A percentile compares a stretch with the other conserved stretches of the same genome.
Conservation (phyloP, 1,140 invertebrate genomes). For the Rhopalosiphum maidis region DNA sequence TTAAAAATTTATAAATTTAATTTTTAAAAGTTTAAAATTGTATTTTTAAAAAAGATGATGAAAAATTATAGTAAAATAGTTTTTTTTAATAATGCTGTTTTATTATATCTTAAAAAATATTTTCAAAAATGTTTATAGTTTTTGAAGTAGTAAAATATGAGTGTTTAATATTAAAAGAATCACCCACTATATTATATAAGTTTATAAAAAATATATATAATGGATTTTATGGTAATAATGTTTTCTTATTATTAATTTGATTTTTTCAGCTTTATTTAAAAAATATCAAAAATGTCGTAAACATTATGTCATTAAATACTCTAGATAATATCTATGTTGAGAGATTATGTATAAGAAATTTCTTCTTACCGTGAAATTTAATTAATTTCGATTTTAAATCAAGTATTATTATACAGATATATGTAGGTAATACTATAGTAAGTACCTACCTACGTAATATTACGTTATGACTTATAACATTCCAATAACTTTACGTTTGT, state of each 20-base stretch:
- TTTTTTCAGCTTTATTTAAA: background rate
- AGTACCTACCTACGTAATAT: background rate
- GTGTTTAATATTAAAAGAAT: background rate
- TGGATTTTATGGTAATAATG: background rate
- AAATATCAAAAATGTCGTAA: slow-evolving; percentile 8
- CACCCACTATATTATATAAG: background rate
- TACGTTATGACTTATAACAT: background rate
- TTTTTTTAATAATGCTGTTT: background rate
- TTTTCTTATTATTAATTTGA: background rate
- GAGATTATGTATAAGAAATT: background rate
- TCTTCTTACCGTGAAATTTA: background rate
- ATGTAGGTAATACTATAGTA: background rate
- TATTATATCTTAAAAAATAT: background rate
- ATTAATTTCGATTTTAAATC: background rate
- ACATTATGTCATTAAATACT: background rate
- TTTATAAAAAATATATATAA: background rate
- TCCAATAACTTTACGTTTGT: background rate
- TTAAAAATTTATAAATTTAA: background rate
- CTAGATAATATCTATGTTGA: background rate
- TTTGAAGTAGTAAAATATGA: no score
- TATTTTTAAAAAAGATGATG: no score
- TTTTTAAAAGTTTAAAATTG: background rate
- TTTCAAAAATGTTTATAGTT: background rate
- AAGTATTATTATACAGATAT: background rate
- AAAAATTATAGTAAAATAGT: no score